Conservation (phyloP, 2,888 invertebrate species). For the Idaea dimidiata region DNA sequence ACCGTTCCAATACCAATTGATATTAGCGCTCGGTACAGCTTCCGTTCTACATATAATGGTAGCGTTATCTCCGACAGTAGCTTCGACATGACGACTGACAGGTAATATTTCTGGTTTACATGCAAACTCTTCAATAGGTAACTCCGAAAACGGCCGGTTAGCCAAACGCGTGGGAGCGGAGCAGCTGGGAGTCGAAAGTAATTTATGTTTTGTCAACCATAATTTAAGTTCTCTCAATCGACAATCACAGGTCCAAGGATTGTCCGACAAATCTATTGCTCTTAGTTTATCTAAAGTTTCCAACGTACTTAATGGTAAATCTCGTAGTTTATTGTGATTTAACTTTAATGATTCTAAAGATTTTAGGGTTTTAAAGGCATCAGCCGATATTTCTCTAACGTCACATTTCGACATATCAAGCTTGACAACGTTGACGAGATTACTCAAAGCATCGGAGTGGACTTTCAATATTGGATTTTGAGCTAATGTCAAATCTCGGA, state of each 20-base stretch:
- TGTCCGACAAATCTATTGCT: conserved; percentile 91
- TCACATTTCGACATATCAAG: conserved; percentile 92
- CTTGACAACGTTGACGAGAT: conserved; percentile 88
- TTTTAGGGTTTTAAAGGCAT: conserved; percentile 86
- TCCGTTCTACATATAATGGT: conserved; percentile 91
- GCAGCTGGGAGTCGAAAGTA: conserved; percentile 89
- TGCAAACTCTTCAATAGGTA: conserved; percentile 91
- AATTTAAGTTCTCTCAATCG: conserved; percentile 89
- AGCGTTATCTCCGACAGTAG: conserved; percentile 90
- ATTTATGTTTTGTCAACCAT: conserved; percentile 89
- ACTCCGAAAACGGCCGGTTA: conserved; percentile 87
- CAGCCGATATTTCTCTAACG: conserved; percentile 87
- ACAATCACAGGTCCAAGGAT: conserved; percentile 95
- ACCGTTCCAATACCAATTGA: conserved; percentile 94
- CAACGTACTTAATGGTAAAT: conserved; percentile 86
- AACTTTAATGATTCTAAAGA: conserved; percentile 89
- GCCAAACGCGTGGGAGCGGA: conserved; percentile 85
- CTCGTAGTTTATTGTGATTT: conserved; percentile 89
- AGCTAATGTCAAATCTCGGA: conserved; percentile 89
- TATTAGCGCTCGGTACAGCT: conserved; percentile 88
- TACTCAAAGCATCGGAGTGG: conserved; percentile 86
- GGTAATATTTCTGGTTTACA: conserved; percentile 91
- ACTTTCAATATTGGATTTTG: conserved; percentile 92
- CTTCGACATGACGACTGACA: conserved; percentile 88
- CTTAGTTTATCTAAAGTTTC: conserved; percentile 87